phyloP scores from a whole-genome alignment of 1,140 invertebrate species.

The Drosophila nasuta region DNA sequence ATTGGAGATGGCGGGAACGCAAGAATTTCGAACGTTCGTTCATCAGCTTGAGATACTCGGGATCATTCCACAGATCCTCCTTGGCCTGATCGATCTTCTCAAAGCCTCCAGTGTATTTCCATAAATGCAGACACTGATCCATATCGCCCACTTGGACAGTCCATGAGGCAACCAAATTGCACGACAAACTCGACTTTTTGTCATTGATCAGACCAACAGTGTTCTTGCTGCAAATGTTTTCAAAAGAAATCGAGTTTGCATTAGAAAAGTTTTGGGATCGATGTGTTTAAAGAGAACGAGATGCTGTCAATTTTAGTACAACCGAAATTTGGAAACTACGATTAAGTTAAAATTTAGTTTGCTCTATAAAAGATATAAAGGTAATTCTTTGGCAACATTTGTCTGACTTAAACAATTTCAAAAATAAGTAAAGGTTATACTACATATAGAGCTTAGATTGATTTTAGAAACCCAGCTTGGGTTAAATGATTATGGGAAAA shows the following conservation, averaged over 20 bases:
- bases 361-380: too few relatives aligned
- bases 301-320: too few relatives aligned
- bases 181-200: conserved; percentile 89
- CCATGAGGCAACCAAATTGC: conserved; percentile 93
- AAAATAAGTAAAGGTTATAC: too few relatives aligned
- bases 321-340: too few relatives aligned
- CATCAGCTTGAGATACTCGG: conserved; percentile 91
- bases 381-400: too few relatives aligned
- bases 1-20: conserved; percentile 96
- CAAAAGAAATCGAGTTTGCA: neutral
- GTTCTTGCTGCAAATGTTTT: conserved; percentile 88
- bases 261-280: neutral
- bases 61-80: conserved; percentile 89
- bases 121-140: conserved; percentile 98
- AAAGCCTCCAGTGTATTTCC: conserved; percentile 97
- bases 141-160: conserved; percentile 97
- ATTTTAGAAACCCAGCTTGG: too few relatives aligned
- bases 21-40: conserved; percentile 93
- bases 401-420: too few relatives aligned
- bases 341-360: too few relatives aligned
- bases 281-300: too few relatives aligned
- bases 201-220: conserved; percentile 92
- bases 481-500: too few relatives aligned
- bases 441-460: too few relatives aligned
- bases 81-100: conserved; percentile 93